A percentile compares a stretch with the other conserved stretches of the same genome.
Evolutionary conservation across 1,140 invertebrate species (phyloP).

Genomic region (Lysiphlebus fabarum): DNA sequence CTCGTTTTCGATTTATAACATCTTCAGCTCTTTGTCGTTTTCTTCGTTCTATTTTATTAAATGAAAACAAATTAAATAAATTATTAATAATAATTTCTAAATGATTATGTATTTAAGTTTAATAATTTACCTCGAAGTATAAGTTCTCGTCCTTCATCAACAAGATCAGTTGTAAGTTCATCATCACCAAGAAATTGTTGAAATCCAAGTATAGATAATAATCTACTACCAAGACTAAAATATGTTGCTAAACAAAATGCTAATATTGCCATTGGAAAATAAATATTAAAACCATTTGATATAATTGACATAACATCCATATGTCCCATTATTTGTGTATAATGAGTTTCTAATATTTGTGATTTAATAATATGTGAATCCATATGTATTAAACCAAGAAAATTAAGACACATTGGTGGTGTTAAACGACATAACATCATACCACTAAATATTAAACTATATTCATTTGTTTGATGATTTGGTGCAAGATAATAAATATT

Average conservation of each 20-base stretch:
- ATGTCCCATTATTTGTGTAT: constrained; percentile 98
- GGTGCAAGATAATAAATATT: constrained; percentile 97
- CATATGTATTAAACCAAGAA: constrained; percentile 95
- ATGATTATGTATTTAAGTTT: neutral
- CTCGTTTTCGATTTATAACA: constrained; percentile 67
- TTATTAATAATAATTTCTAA: constrained; percentile 11
- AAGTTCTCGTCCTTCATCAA: constrained; percentile 89
- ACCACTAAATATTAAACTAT: constrained; percentile 97
- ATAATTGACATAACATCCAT: constrained; percentile 98
- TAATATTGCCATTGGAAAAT: constrained; percentile 96
- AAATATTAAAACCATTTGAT: constrained; percentile 97
- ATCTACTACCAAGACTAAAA: constrained; percentile 87
- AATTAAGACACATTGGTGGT: constrained; percentile 97
- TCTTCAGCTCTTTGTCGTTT: constrained; percentile 78
- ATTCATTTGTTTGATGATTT: constrained; percentile 97
- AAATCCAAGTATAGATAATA: constrained; percentile 87
- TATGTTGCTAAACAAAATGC: constrained; percentile 92
- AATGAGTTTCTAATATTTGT: constrained; percentile 77
- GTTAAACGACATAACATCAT: constrained; percentile 96
- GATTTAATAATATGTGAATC: constrained; percentile 93
- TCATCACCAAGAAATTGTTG: constrained; percentile 94
- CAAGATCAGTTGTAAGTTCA: constrained; percentile 86
- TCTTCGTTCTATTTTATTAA: constrained; percentile 68
- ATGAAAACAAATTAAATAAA: too few species aligned
- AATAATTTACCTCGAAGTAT: constrained; percentile 70